Conservation (phyloP, 2,797 vertebrate species). For the Falco peregrinus region DNA sequence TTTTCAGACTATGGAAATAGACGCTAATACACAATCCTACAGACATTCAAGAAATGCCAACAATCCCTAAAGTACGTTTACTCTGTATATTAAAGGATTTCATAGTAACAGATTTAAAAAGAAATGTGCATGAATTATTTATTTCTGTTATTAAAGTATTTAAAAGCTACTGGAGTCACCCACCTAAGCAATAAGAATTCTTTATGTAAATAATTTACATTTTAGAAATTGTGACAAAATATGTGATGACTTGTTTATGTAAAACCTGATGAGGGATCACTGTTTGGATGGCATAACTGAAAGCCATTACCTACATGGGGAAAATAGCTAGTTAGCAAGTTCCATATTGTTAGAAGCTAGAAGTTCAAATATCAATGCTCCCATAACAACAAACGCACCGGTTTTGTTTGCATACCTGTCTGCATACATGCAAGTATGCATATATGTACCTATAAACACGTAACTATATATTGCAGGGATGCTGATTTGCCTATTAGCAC, state of each 20-base stretch:
- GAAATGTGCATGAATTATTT: slow-evolving; percentile 21
- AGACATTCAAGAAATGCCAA: not conserved
- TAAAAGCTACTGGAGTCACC: not conserved
- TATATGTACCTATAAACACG: not conserved
- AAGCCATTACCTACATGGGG: not conserved
- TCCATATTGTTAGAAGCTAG: not conserved
- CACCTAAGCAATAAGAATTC: not conserved
- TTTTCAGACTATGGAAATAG: not conserved
- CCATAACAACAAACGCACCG: not conserved
- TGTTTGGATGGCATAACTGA: not conserved
- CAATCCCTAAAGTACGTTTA: not conserved
- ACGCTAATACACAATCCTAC: not conserved
- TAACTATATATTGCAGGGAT: not conserved
- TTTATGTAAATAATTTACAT: slow-evolving; percentile 39
- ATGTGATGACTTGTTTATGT: not conserved
- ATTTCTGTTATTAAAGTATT: slow-evolving; percentile 31
- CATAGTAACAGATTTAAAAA: not conserved
- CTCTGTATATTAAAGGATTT: slow-evolving; percentile 4
- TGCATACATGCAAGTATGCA: not conserved
- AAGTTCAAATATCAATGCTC: not conserved
- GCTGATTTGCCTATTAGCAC: not conserved
- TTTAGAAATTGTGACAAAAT: slow-evolving; percentile 31
- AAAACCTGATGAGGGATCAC: not conserved
- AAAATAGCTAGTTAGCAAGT: not conserved
- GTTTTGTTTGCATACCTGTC: not conserved